Conservation (phyloP, 2,888 invertebrate genomes). For the Gryllus longicercus region DNA sequence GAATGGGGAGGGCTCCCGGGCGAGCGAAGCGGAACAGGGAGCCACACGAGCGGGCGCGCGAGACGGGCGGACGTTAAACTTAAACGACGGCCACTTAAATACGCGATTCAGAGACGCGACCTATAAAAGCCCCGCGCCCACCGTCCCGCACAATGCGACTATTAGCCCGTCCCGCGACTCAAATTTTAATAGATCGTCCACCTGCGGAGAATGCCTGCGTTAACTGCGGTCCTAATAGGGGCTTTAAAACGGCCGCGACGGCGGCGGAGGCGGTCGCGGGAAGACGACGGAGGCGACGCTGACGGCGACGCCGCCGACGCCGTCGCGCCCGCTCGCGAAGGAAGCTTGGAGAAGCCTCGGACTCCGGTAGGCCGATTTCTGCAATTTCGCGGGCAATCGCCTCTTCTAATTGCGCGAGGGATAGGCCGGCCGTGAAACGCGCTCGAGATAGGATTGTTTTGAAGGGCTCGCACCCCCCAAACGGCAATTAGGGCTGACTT, state of each 20-base stretch:
- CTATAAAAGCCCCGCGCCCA: background rate
- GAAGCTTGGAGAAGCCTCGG: background rate
- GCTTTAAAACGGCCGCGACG: background rate
- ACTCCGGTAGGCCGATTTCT: background rate
- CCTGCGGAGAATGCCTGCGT: slow-evolving; percentile 1
- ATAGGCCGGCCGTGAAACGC: background rate
- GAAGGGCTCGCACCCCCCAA: too few species aligned
- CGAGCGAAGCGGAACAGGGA: too few species aligned
- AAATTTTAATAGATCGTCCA: slow-evolving; percentile 11
- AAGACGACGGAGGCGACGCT: background rate
- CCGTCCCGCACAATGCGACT: background rate
- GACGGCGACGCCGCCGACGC: background rate
- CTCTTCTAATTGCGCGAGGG: background rate
- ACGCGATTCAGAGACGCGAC: slow-evolving; percentile 1
- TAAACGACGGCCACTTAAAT: background rate
- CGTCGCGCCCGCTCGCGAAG: background rate
- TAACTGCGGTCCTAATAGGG: background rate
- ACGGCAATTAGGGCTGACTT: too few species aligned
- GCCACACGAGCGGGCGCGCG: background rate
- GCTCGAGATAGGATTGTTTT: too few species aligned
- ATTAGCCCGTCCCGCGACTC: background rate
- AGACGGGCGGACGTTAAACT: background rate
- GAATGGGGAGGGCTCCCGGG: too few species aligned
- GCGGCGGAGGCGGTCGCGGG: background rate
- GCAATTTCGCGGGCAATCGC: background rate